Conservation (phyloP, 2,888 invertebrate genomes). For the Reticulitermes lucifugus region DNA sequence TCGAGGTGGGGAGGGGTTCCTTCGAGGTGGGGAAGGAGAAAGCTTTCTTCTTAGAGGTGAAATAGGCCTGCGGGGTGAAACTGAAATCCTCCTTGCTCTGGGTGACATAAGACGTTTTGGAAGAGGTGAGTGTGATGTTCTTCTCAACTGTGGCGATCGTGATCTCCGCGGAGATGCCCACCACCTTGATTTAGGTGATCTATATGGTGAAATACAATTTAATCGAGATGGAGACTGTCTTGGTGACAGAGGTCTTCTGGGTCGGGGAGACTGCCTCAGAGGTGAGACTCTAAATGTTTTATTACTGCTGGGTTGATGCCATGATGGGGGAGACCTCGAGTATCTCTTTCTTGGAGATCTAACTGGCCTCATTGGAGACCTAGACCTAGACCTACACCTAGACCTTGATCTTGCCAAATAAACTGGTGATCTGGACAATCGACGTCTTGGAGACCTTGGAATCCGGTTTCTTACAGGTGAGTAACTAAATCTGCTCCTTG, state of each 20-base stretch:
- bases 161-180: slow-evolving; percentile 19
- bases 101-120: slow-evolving; percentile 26
- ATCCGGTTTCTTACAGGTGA: slow-evolving; percentile 23
- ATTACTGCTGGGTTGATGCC: slow-evolving; percentile 5
- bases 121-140: slow-evolving; percentile 23
- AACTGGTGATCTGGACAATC: slow-evolving; percentile 28
- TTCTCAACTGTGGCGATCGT: slow-evolving; percentile 11
- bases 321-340: slow-evolving; percentile 27
- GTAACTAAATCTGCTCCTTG: slow-evolving; percentile 32
- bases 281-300: not conserved
- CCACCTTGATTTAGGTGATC: not conserved
- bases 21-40: slow-evolving; percentile 40
- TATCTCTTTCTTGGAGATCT: slow-evolving; percentile 23
- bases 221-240: slow-evolving; percentile 35
- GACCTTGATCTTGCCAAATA: slow-evolving; percentile 16
- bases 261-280: slow-evolving; percentile 14
- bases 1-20: slow-evolving; percentile 39
- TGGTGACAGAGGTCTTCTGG: slow-evolving; percentile 19
- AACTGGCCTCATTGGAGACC: not conserved
- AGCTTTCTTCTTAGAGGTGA: slow-evolving; percentile 28
- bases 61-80: slow-evolving; percentile 10
- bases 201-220: not conserved
- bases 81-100: slow-evolving; percentile 19
- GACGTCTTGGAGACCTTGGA: slow-evolving; percentile 38
- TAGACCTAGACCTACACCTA: slow-evolving; percentile 14